Percentiles rank a stretch among this genome's conserved stretches.
phyloP scores from a whole-genome alignment of 2,113 vertebrate species.

The Vireo altiloquus region DNA sequence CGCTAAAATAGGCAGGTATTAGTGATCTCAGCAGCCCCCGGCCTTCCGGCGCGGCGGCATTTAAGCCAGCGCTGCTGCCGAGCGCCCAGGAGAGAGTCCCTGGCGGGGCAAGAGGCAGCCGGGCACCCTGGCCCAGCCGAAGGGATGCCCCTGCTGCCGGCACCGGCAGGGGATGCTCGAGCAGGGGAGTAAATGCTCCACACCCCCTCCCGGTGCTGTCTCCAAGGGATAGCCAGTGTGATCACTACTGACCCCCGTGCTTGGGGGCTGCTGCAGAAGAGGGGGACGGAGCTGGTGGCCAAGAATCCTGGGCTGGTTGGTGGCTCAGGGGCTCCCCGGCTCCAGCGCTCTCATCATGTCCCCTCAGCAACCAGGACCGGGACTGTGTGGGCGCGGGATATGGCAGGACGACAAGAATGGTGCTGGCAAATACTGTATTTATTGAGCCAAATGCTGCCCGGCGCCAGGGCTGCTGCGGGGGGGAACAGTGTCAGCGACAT shows the following conservation, averaged over 20 bases:
- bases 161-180: background rate
- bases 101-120: background rate
- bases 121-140: fast-evolving
- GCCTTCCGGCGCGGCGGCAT: background rate
- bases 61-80: background rate
- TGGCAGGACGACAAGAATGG: background rate
- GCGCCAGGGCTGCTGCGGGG: background rate
- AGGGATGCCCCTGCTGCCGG: background rate
- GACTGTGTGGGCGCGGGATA: fast-evolving
- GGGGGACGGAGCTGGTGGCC: fast-evolving
- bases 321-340: background rate
- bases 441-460: background rate
- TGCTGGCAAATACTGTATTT: background rate
- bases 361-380: background rate
- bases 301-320: background rate
- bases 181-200: background rate
- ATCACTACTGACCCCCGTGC: background rate
- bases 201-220: background rate
- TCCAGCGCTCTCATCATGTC: fast-evolving
- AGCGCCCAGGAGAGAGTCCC: background rate
- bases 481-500: background rate
- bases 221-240: no score
- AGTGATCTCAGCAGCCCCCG: constrained; percentile 48
- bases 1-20: constrained; percentile 70
- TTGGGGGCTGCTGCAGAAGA: background rate